A percentile compares a stretch with the other conserved stretches of the same genome.
Conservation (phyloP, 1,140 invertebrate genomes). For the Limonius californicus region DNA sequence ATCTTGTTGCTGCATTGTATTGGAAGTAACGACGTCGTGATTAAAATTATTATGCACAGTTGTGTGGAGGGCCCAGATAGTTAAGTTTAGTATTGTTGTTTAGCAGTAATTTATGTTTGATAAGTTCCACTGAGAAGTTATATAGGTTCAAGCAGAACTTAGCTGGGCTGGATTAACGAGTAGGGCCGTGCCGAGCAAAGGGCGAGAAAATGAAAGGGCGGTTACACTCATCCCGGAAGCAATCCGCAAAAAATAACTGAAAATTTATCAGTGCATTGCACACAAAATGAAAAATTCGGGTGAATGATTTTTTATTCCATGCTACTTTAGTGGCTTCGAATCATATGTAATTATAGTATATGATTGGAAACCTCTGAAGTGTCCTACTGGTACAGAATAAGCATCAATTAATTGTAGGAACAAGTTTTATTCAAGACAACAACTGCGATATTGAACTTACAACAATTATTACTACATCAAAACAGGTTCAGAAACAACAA, state of each 20-base stretch:
- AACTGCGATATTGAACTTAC: too few species aligned
- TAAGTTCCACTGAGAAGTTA: not conserved
- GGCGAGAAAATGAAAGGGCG: not conserved
- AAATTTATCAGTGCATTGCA: too few species aligned
- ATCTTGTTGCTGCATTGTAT: slow-evolving; percentile 1
- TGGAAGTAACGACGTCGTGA: slow-evolving; percentile 11
- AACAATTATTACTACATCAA: too few species aligned
- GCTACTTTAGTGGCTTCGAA: too few species aligned
- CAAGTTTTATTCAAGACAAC: too few species aligned
- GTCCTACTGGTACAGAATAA: too few species aligned
- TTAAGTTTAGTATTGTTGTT: slow-evolving; percentile 2
- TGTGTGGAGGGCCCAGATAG: not conserved
- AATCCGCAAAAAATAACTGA: not conserved
- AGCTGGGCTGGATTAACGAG: not conserved
- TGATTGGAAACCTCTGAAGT: too few species aligned
- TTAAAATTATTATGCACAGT: slow-evolving; percentile 13
- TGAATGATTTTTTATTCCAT: too few species aligned
- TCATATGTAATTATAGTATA: too few species aligned
- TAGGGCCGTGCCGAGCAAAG: not conserved
- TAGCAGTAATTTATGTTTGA: slow-evolving; percentile 10
- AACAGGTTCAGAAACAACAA: too few species aligned
- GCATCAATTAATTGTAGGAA: too few species aligned
- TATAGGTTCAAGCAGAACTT: not conserved
- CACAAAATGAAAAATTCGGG: too few species aligned
- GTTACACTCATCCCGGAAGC: not conserved